Evolutionary conservation across 2,113 vertebrate species (phyloP).

Genomic region (Zosterops japonicus): DNA sequence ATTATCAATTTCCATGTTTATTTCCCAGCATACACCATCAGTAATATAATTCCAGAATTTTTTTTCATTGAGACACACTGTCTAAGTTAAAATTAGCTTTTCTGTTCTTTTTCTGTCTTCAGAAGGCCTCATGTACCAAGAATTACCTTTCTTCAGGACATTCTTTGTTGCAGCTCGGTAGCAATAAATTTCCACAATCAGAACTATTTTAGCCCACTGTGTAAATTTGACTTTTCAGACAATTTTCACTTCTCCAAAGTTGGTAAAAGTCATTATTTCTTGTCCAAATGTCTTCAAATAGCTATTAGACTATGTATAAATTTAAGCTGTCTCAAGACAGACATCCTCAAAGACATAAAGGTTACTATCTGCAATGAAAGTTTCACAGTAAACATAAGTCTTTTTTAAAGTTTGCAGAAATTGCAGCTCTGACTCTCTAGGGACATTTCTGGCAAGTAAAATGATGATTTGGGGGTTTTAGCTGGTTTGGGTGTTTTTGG

Average conservation of each 20-base stretch:
- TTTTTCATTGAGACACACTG: neutral
- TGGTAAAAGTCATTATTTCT: neutral
- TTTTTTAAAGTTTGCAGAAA: neutral
- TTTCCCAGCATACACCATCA: neutral
- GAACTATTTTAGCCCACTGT: neutral
- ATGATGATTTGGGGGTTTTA: neutral
- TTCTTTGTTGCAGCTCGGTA: neutral
- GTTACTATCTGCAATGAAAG: neutral
- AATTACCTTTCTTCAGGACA: neutral
- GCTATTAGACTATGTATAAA: neutral
- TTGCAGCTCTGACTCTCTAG: neutral
- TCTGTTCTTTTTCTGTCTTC: neutral
- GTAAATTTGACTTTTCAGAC: neutral
- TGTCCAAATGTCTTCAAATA: neutral
- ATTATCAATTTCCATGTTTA: neutral
- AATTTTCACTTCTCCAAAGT: neutral
- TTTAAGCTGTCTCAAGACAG: neutral
- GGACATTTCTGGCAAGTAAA: neutral
- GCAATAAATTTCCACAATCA: neutral
- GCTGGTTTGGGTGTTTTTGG: too few species aligned
- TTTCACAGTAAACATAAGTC: neutral
- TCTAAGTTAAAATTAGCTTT: neutral
- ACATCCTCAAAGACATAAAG: neutral
- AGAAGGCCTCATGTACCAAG: neutral
- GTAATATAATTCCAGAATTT: neutral